These are phyloP conservation scores for Bucorvus abyssinicus DNA, from an alignment of 2,797 vertebrate species.

Conservation along the genomic window DNA sequence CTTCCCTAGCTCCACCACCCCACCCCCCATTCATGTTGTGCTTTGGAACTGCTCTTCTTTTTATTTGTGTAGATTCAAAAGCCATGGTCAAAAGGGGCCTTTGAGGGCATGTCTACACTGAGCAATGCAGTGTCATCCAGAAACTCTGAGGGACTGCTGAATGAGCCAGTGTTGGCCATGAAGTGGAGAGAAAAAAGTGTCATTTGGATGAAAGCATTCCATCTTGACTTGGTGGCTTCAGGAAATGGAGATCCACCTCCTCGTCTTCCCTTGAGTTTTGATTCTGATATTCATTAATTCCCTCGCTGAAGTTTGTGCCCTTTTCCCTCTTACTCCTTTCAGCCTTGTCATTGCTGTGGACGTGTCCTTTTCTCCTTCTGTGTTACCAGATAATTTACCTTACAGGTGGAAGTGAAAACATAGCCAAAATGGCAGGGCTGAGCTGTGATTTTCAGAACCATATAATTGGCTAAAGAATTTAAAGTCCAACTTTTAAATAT, in stretches of 20 bases:
- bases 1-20: neutral
- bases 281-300: neutral
- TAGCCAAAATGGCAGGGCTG: neutral
- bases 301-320: neutral
- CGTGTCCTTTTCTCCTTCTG: neutral
- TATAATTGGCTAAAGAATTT: neutral
- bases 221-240: neutral
- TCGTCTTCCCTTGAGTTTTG: neutral
- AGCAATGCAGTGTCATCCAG: neutral
- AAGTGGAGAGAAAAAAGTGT: neutral
- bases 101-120: neutral
- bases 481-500: neutral
- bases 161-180: neutral
- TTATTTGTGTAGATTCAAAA: slow-evolving; percentile 2
- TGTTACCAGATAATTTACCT: neutral
- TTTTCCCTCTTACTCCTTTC: neutral
- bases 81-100: slow-evolving; percentile 9
- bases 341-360: neutral
- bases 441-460: neutral
- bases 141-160: neutral
- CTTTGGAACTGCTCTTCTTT: slow-evolving; percentile 13
- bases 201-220: neutral
- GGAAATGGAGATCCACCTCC: neutral
- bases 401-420: neutral
- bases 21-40: neutral